Base-by-base conservation (phyloP, 1,140 invertebrate species). In the Oryzaephilus surinamensis region DNA sequence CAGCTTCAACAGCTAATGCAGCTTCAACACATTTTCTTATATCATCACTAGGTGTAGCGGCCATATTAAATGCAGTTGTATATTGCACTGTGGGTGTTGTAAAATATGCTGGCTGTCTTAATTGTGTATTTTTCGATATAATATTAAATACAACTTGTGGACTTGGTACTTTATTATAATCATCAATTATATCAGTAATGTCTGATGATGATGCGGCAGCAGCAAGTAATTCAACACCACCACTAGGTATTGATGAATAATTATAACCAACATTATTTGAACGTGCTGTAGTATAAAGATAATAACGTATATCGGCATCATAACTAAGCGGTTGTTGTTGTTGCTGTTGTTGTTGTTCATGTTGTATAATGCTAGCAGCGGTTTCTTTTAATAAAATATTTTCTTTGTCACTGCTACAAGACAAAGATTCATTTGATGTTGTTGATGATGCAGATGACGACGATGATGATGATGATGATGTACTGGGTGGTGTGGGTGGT, bases 1-100 rank as follows among this genome's bases (percentile, higher is more conserved):
- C 8, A 24, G 76, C 67, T 5, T 72, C 71, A 1, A 66, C 65
- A 8, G 70, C 74, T 3, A 80, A 55, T 4, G 78, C 78, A 2
- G 79, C 79, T 58, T 82, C 80, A 5, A 83, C 79, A 32, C 77
- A 69, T 32, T 75, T 70, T 37, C 80, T 68, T 1, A 79, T 74
- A 20, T 76, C 77, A 36, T 76, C 80, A 11, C 23, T n/a, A n/a
- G n/a, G n/a, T n/a, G n/a, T n/a, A n/a, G n/a, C n/a, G 6, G 73
- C 76, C 0, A 67, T 58, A 32, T 57, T 54, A 19, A 71, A 48
- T 16, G 61, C 58, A 11, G 66, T 56, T 37, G 40, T 52, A 41
- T 61, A 48, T 35, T 58, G 43, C 11, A 50, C 30, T 30, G 42
- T 31, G 15, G 50, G 41, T 19, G 45, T 24, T 6, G 50, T 34